A percentile compares a stretch with the other conserved stretches of the same genome.
Evolutionary conservation across 2,113 vertebrate genomes (phyloP).

Genomic region (Colossoma macropomum): DNA sequence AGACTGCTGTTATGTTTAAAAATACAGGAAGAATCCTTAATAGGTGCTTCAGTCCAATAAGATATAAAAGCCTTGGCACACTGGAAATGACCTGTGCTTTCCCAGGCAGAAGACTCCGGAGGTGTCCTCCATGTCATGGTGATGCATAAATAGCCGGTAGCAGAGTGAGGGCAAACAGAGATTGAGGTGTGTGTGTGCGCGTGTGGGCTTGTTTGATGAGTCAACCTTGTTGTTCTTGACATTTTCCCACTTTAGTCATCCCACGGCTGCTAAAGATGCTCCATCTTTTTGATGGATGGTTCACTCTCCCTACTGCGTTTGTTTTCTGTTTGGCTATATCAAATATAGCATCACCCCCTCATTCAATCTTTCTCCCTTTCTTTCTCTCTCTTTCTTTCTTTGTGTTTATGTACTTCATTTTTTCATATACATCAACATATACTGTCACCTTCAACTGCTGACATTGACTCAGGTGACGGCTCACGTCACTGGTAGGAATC

Average conservation of each 20-base stretch:
- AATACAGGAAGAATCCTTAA: not conserved
- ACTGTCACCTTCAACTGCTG: not conserved
- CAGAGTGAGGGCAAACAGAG: conserved; percentile 7
- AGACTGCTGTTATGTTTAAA: not conserved
- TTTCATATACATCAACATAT: not conserved
- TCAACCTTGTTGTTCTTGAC: conserved; percentile 27
- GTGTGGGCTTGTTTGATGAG: conserved; percentile 29
- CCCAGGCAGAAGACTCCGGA: conserved; percentile 11
- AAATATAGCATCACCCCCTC: conserved; percentile 9
- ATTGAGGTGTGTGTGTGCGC: conserved; percentile 1
- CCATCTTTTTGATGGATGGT: conserved; percentile 20
- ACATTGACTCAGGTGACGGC: not conserved
- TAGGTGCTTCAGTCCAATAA: not conserved
- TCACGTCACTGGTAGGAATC: not conserved
- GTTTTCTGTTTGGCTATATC: conserved; percentile 7
- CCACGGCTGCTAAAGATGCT: conserved; percentile 19
- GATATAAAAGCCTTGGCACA: conserved; percentile 12
- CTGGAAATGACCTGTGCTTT: conserved; percentile 25
- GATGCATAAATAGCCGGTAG: conserved; percentile 6
- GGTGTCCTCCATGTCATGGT: not conserved
- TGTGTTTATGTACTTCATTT: not conserved
- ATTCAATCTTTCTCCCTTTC: not conserved
- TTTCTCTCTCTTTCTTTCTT: not conserved
- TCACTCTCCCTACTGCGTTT: conserved; percentile 15
- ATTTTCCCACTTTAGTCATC: conserved; percentile 21